phyloP scores from a whole-genome alignment of 1,140 invertebrate species.

The Paracyclopina nana region DNA sequence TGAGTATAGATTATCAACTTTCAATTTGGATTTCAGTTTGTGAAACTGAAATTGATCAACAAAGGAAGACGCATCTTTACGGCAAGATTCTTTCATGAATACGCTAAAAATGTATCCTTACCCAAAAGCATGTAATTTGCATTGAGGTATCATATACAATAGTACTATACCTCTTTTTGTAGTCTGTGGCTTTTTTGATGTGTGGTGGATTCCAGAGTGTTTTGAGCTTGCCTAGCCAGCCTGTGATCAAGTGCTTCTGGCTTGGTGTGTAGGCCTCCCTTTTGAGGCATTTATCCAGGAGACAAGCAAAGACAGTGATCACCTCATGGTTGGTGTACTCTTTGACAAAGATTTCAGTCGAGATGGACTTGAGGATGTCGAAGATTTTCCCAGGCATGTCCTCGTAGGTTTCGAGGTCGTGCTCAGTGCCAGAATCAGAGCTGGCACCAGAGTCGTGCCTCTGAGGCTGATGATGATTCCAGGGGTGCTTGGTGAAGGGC shows the following conservation, averaged over 20 bases:
- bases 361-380: background rate
- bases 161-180: background rate
- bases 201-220: background rate
- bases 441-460: background rate
- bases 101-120: no score
- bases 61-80: no score
- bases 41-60: no score
- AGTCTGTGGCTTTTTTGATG: background rate
- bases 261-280: background rate
- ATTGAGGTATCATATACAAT: no score
- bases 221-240: background rate
- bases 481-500: slow-evolving; percentile 5
- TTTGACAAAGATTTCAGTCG: background rate
- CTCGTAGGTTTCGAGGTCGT: background rate
- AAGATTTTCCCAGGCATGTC: slow-evolving; percentile 3
- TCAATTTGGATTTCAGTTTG: no score
- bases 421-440: background rate
- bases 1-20: no score
- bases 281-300: slow-evolving; percentile 6
- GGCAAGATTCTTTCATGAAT: no score
- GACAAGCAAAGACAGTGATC: background rate
- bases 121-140: no score
- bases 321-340: background rate
- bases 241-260: slow-evolving; percentile 3
- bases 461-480: background rate